Conservation (phyloP, 2,888 invertebrate species). For the Protophormia terraenovae region DNA sequence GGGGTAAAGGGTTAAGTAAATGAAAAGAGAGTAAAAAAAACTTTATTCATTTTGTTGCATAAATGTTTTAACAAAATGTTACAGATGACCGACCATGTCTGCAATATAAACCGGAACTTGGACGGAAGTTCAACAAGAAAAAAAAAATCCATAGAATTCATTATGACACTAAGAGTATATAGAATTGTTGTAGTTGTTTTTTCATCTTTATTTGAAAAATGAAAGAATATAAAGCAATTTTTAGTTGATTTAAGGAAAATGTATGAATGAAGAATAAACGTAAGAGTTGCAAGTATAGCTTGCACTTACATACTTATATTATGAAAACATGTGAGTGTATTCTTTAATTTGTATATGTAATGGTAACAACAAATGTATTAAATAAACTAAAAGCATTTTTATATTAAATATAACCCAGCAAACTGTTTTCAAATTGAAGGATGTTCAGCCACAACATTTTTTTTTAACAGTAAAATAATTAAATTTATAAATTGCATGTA, state of each 20-base stretch:
- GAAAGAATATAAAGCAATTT: conserved; percentile 11
- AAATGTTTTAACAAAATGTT: conserved; percentile 64
- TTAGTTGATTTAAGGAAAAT: conserved; percentile 46
- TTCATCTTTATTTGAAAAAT: neutral
- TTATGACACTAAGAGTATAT: conserved; percentile 61
- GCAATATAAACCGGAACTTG: conserved; percentile 59
- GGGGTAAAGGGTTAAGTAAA: neutral
- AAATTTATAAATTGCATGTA: too few species aligned
- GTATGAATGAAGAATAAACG: neutral
- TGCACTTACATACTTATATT: neutral
- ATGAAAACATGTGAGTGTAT: neutral
- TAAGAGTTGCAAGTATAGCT: neutral
- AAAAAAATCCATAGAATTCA: conserved; percentile 41
- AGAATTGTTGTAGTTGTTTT: conserved; percentile 11
- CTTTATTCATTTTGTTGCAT: conserved; percentile 54
- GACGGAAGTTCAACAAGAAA: conserved; percentile 52
- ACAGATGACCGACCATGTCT: conserved; percentile 64
- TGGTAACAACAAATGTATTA: conserved; percentile 16
- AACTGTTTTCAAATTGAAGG: neutral
- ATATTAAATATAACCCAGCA: conserved; percentile 5
- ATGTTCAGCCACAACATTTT: too few species aligned
- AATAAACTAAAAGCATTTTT: conserved; percentile 20
- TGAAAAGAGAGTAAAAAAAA: neutral
- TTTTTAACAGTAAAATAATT: too few species aligned
- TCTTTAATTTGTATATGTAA: neutral